Percentiles rank a stretch among this genome's conserved stretches.
Evolutionary conservation across 2,797 vertebrate genomes (phyloP).

Genomic region (Sciurus carolinensis): DNA sequence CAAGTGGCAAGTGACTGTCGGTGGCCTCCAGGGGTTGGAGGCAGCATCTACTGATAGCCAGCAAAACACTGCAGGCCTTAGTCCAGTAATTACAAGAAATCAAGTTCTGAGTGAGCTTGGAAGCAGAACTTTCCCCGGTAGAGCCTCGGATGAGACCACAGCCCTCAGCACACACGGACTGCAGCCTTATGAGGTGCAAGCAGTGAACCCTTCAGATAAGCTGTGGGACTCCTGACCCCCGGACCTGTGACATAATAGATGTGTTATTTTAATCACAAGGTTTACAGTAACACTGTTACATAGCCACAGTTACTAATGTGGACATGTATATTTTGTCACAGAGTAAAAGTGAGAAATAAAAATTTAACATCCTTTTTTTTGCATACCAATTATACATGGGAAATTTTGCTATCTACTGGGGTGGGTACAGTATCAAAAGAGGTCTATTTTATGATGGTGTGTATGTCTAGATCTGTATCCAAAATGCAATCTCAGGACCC

Average conservation of each 20-base stretch:
- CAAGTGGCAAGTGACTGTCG: not conserved
- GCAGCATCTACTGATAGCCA: not conserved
- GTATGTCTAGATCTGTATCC: not conserved
- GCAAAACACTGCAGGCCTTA: not conserved
- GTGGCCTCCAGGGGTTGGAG: too few species aligned
- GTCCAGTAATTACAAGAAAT: not conserved
- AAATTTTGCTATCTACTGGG: not conserved
- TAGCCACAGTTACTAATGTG: not conserved
- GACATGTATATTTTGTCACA: not conserved
- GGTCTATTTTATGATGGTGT: not conserved
- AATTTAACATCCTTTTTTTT: not conserved
- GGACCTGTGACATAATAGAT: not conserved
- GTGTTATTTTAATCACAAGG: not conserved
- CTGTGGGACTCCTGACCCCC: not conserved
- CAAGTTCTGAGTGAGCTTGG: not conserved
- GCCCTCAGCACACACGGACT: not conserved
- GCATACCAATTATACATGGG: not conserved
- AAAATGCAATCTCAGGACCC: not conserved
- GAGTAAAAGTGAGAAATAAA: conserved; percentile 19
- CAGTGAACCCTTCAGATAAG: not conserved
- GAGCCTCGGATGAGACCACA: not conserved
- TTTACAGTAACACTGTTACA: not conserved
- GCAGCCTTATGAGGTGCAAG: not conserved
- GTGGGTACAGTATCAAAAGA: not conserved
- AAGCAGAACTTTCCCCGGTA: not conserved